phyloP scores from a whole-genome alignment of 2,888 invertebrate genomes.

The Leptura quadrifasciata region DNA sequence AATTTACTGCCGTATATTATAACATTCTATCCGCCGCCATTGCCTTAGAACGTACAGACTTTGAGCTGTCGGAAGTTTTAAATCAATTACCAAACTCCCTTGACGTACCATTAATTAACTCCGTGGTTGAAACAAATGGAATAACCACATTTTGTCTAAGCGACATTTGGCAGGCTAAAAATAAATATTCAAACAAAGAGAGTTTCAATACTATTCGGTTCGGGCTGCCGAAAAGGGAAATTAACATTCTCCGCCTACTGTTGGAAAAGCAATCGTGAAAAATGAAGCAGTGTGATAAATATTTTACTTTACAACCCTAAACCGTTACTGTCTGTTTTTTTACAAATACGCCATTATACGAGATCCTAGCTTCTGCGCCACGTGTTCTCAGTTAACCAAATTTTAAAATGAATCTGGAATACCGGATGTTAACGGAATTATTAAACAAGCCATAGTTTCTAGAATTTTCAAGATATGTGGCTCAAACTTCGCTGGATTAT shows the following conservation, averaged over 20 bases:
- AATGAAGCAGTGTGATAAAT: background rate
- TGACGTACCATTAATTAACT: constrained; percentile 28
- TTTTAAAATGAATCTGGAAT: too few relatives aligned
- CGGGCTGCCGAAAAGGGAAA: background rate
- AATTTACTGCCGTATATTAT: background rate
- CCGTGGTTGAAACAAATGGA: constrained; percentile 12
- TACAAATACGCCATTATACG: too few relatives aligned
- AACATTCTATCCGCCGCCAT: background rate
- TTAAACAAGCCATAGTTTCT: too few relatives aligned
- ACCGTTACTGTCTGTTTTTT: background rate
- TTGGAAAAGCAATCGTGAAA: background rate
- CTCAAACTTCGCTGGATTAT: too few relatives aligned
- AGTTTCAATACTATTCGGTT: constrained; percentile 1
- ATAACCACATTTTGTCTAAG: constrained; percentile 8
- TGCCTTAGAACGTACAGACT: constrained; percentile 3
- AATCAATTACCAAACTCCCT: constrained; percentile 31
- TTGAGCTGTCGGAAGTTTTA: constrained; percentile 27
- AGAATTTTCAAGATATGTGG: too few relatives aligned
- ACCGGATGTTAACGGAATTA: too few relatives aligned
- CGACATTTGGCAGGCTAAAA: constrained; percentile 7
- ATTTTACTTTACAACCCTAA: background rate
- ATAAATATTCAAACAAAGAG: constrained; percentile 3
- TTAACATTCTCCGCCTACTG: background rate
- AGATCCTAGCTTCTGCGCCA: too few relatives aligned
- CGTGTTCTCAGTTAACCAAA: too few relatives aligned